Evolutionary conservation across 2,797 vertebrate genomes (phyloP).

Genomic region (Semaprochilodus insignis): DNA sequence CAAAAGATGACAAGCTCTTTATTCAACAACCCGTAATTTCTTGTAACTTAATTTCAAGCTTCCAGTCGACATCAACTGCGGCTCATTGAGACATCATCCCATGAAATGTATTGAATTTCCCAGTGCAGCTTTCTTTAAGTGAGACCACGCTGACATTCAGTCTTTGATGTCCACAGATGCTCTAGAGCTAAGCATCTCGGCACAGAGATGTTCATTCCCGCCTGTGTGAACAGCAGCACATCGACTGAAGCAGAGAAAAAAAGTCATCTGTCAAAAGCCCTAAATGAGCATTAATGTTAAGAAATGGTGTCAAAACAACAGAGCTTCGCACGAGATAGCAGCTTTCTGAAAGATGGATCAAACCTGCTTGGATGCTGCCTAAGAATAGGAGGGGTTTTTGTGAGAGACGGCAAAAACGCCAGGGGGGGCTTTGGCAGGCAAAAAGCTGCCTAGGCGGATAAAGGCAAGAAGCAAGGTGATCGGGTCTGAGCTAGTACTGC

Average conservation of each 20-base stretch:
- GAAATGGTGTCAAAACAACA: conserved; percentile 56
- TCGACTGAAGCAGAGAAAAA: conserved; percentile 60
- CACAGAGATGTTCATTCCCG: background rate
- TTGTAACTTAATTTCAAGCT: conserved; percentile 35
- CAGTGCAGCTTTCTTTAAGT: conserved; percentile 39
- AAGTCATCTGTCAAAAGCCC: conserved; percentile 54
- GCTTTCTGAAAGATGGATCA: conserved; percentile 64
- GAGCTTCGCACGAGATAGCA: conserved; percentile 23
- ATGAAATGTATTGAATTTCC: conserved; percentile 35
- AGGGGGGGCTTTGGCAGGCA: conserved; percentile 39
- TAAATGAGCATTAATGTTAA: conserved; percentile 66
- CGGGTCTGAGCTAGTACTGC: conserved; percentile 67
- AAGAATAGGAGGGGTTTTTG: conserved; percentile 48
- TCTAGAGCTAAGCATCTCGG: conserved; percentile 16
- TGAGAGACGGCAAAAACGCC: conserved; percentile 40
- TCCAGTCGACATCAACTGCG: conserved; percentile 8
- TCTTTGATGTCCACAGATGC: conserved; percentile 13
- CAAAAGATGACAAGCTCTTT: conserved; percentile 61
- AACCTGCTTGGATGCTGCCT: conserved; percentile 70
- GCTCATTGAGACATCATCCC: conserved; percentile 34
- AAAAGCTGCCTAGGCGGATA: conserved; percentile 57
- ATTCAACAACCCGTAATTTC: conserved; percentile 69
- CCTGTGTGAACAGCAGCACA: conserved; percentile 56
- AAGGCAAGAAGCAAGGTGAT: conserved; percentile 71
- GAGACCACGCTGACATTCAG: background rate